A percentile compares a stretch with the other conserved stretches of the same genome.
These are phyloP conservation scores for Polyploca ridens DNA, from an alignment of 2,888 invertebrate genomes.

Conservation along the genomic window DNA sequence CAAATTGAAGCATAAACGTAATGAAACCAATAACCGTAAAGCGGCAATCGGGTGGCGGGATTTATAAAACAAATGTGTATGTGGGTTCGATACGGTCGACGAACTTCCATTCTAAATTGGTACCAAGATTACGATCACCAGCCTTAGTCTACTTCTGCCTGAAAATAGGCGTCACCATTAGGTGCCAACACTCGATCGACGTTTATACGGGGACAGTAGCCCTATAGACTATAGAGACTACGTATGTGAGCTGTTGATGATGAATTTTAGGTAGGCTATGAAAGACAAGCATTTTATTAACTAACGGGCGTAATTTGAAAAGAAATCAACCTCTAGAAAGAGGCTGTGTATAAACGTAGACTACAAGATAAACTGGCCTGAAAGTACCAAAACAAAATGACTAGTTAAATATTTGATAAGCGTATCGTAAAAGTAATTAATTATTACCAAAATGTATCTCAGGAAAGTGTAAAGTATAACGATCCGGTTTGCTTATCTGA, in stretches of 20 bases:
- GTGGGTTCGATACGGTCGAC: constrained; percentile 53
- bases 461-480: constrained; percentile 77
- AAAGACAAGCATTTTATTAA: too few species aligned
- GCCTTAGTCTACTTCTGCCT: not conserved
- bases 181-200: not conserved
- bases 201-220: not conserved
- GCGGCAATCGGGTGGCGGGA: constrained; percentile 54
- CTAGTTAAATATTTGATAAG: constrained; percentile 46
- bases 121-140: constrained; percentile 22
- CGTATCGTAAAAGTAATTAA: constrained; percentile 55
- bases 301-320: too few species aligned
- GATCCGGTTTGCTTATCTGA: constrained; percentile 71
- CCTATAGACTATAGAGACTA: too few species aligned
- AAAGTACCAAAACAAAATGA: constrained; percentile 24
- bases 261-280: too few species aligned
- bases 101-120: constrained; percentile 56
- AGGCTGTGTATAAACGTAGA: too few species aligned
- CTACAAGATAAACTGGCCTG: not conserved
- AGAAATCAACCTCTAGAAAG: too few species aligned
- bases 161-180: not conserved
- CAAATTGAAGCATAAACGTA: constrained; percentile 64
- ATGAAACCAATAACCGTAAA: constrained; percentile 66
- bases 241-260: too few species aligned
- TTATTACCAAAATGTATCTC: constrained; percentile 65
- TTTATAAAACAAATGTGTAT: constrained; percentile 62